A percentile compares a stretch with the other conserved stretches of the same genome.
Conservation (phyloP, 2,888 invertebrate species). For the Dasypolia templi region DNA sequence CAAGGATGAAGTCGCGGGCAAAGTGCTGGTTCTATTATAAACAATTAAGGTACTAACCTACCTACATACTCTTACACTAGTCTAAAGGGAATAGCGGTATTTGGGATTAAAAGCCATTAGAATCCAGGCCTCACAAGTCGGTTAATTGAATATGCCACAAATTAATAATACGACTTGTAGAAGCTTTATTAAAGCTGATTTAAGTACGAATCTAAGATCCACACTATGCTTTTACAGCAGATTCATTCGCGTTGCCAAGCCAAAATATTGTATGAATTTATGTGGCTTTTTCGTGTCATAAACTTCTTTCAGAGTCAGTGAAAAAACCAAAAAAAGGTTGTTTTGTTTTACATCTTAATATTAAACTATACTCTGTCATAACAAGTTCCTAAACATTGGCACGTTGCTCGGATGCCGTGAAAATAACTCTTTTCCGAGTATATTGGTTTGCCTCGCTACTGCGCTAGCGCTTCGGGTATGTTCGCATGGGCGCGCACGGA, state of each 20-base stretch:
- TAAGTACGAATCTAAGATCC: background rate
- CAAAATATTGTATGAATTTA: background rate
- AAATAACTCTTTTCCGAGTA: too few species aligned
- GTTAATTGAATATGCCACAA: constrained; percentile 7
- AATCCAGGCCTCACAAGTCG: background rate
- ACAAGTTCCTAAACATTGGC: too few species aligned
- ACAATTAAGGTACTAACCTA: background rate
- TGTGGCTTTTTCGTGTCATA: background rate
- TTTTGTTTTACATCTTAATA: too few species aligned
- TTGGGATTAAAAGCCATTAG: constrained; percentile 17
- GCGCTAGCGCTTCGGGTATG: too few species aligned
- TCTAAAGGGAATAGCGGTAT: background rate
- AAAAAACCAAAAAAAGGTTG: too few species aligned
- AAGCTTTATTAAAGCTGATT: too few species aligned
- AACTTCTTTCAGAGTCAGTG: background rate
- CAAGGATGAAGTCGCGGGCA: too few species aligned
- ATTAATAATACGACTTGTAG: background rate
- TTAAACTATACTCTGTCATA: too few species aligned
- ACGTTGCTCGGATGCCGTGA: too few species aligned
- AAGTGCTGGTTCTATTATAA: background rate
- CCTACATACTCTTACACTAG: background rate
- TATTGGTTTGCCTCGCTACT: too few species aligned
- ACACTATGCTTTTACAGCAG: background rate
- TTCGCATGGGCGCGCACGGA: too few species aligned
- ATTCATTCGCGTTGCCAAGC: background rate